Percentiles rank a stretch among this genome's conserved stretches.
phyloP scores from a whole-genome alignment of 2,888 invertebrate species.

The Parelbella ahira region DNA sequence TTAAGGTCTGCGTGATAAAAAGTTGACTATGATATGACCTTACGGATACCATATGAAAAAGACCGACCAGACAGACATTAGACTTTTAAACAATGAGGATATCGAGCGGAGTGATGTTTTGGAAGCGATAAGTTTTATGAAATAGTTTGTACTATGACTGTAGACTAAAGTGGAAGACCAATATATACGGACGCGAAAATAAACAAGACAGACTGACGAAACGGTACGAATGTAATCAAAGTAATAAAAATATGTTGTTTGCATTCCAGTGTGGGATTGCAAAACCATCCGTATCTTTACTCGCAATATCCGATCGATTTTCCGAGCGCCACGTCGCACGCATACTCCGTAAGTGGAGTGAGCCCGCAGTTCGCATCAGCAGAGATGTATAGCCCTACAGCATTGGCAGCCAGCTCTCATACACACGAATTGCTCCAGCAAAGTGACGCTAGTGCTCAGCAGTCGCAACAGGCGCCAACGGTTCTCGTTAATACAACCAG shows the following conservation, averaged over 20 bases:
- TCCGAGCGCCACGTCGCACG: conserved; percentile 76
- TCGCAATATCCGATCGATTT: conserved; percentile 79
- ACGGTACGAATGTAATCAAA: conserved; percentile 36
- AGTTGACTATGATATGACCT: too few relatives aligned
- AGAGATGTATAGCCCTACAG: conserved; percentile 72
- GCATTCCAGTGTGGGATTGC: conserved; percentile 75
- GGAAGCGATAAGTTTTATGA: too few relatives aligned
- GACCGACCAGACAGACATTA: too few relatives aligned
- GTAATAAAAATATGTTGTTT: conserved; percentile 44
- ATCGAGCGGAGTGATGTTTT: too few relatives aligned
- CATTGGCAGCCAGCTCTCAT: conserved; percentile 59
- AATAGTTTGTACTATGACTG: too few relatives aligned
- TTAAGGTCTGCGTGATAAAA: too few relatives aligned
- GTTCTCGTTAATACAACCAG: conserved; percentile 64
- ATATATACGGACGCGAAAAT: too few relatives aligned
- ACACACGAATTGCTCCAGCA: conserved; percentile 67
- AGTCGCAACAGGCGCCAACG: conserved; percentile 73
- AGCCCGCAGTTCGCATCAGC: conserved; percentile 71
- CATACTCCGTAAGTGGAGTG: conserved; percentile 76
- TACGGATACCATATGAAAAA: too few relatives aligned
- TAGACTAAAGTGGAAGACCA: too few relatives aligned
- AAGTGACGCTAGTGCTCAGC: conserved; percentile 72
- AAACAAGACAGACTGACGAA: too few relatives aligned
- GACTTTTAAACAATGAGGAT: too few relatives aligned
- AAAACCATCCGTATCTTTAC: conserved; percentile 75